phyloP scores from a whole-genome alignment of 92 coral and sea anemone species.

The Scolanthus callimorphus region DNA sequence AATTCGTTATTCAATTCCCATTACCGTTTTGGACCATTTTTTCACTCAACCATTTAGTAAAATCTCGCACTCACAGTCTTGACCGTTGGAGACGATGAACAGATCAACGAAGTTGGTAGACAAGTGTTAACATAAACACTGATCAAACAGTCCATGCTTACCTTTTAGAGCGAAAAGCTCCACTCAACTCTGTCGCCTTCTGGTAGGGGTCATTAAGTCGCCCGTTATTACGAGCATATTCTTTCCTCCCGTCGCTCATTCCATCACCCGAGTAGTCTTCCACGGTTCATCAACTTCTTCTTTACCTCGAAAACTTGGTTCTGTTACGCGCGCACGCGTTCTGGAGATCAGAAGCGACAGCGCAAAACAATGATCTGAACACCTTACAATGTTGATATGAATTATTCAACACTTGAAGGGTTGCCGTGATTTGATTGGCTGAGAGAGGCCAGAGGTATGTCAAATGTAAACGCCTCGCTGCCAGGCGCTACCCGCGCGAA shows the following conservation, averaged over 20 bases:
- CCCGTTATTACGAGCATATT: background rate
- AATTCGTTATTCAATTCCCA: no score
- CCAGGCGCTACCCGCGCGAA: slow-evolving; percentile 8
- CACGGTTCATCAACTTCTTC: slow-evolving; percentile 1
- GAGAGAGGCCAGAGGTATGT: background rate
- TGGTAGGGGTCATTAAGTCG: slow-evolving; percentile 2
- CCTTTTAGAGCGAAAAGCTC: background rate
- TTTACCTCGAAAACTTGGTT: background rate
- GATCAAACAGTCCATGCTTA: no score
- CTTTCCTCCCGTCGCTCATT: background rate
- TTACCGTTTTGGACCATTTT: no score
- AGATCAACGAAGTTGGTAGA: no score
- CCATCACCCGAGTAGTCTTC: background rate
- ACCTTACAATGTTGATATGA: background rate
- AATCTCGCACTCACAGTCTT: no score
- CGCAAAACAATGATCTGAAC: slow-evolving; percentile 10
- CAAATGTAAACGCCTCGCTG: background rate
- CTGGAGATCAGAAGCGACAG: background rate
- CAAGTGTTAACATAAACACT: no score
- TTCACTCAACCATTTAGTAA: no score
- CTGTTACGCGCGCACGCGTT: background rate
- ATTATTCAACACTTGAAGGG: slow-evolving; percentile 1
- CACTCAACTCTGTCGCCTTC: background rate
- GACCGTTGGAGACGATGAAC: no score
- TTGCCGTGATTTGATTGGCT: slow-evolving; percentile 8